These are phyloP conservation scores for Cryptocheilus praepositus DNA, from an alignment of 2,888 invertebrate genomes.

Conservation along the genomic window DNA sequence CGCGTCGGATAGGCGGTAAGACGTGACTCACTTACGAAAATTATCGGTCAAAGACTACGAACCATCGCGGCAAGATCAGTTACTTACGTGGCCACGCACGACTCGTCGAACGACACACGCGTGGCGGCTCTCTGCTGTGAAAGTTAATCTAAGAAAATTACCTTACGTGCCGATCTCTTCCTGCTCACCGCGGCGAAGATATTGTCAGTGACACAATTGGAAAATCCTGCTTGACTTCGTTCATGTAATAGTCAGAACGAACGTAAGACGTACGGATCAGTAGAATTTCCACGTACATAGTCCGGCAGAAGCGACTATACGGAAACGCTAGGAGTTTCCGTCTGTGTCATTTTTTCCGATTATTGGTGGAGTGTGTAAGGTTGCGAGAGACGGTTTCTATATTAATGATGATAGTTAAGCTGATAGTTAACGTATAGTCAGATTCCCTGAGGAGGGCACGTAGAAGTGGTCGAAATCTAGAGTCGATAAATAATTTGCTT, in stretches of 20 bases:
- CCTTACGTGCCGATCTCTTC: neutral
- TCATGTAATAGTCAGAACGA: neutral
- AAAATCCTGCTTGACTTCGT: constrained; percentile 39
- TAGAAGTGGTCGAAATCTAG: too few relatives aligned
- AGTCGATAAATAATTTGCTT: too few relatives aligned
- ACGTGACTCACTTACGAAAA: constrained; percentile 6
- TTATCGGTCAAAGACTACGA: neutral
- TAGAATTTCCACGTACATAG: too few relatives aligned
- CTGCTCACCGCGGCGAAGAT: neutral
- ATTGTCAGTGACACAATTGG: constrained; percentile 43
- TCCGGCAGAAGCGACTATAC: constrained; percentile 5
- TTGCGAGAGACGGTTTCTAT: too few relatives aligned
- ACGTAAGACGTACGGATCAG: constrained; percentile 11
- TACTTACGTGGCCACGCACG: neutral
- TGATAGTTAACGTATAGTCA: too few relatives aligned
- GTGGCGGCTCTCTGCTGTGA: neutral
- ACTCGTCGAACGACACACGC: neutral
- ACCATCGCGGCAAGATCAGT: neutral
- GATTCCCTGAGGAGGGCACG: too few relatives aligned
- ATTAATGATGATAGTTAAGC: too few relatives aligned
- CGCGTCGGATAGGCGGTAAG: constrained; percentile 17
- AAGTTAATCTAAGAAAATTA: neutral
- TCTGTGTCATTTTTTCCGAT: constrained; percentile 37
- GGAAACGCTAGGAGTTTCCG: constrained; percentile 43
- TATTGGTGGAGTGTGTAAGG: too few relatives aligned